These are phyloP conservation scores for Psephotus haematonotus DNA, from an alignment of 2,113 vertebrate species.

Conservation along the genomic window DNA sequence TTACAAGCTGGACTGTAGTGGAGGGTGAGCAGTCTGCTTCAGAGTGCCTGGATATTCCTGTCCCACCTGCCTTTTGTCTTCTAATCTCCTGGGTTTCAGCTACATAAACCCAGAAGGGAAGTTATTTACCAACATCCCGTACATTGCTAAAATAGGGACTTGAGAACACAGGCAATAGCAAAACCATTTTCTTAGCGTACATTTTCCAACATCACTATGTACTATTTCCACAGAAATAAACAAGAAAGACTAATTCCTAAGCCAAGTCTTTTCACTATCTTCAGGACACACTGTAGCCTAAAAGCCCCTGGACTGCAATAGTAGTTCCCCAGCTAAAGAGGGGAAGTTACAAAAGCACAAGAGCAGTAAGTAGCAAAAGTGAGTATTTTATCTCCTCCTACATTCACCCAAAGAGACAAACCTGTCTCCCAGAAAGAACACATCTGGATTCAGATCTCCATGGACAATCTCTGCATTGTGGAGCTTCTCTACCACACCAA, in stretches of 20 bases:
- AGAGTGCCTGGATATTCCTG: not conserved
- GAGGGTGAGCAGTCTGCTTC: not conserved
- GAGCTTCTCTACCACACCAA: conserved; percentile 80
- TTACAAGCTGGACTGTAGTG: not conserved
- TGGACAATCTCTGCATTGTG: conserved; percentile 83
- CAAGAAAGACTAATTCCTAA: not conserved
- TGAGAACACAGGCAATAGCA: not conserved
- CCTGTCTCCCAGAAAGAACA: conserved; percentile 77
- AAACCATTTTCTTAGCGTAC: not conserved
- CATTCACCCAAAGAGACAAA: conserved; percentile 11
- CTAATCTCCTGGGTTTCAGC: not conserved
- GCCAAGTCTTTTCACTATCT: not conserved
- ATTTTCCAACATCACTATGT: not conserved
- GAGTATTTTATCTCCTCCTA: not conserved
- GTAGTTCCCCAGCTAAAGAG: not conserved
- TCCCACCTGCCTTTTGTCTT: not conserved
- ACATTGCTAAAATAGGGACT: not conserved
- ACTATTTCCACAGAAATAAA: not conserved
- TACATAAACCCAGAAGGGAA: not conserved
- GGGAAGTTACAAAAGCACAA: not conserved
- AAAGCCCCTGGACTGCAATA: not conserved
- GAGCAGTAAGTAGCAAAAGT: not conserved
- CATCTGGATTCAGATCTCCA: conserved; percentile 76
- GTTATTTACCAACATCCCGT: not conserved
- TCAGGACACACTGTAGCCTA: not conserved